A percentile compares a stretch with the other conserved stretches of the same genome.
phyloP scores from a whole-genome alignment of 2,888 invertebrate genomes.

The Drosophila mimica region DNA sequence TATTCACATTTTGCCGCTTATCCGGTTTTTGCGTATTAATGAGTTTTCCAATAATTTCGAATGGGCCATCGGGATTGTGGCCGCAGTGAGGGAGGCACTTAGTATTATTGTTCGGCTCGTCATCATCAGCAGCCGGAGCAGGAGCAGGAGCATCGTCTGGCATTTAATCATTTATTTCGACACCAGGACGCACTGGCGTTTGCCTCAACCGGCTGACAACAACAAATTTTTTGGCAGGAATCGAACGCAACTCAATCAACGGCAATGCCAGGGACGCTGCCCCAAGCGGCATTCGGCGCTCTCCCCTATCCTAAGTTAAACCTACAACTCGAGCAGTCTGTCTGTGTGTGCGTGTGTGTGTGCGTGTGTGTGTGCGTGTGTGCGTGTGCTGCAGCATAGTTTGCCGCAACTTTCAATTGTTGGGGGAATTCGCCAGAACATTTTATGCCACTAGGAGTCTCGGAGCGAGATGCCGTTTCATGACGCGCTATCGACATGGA shows the following conservation, averaged over 20 bases:
- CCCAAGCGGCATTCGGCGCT: constrained; percentile 45
- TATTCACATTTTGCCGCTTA: constrained; percentile 50
- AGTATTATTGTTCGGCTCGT: constrained; percentile 59
- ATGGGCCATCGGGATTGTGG: constrained; percentile 20
- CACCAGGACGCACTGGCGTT: constrained; percentile 37
- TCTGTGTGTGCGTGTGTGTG: constrained; percentile 12
- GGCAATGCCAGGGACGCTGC: constrained; percentile 31
- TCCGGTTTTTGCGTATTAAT: constrained; percentile 63
- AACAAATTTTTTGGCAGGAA: constrained; percentile 17
- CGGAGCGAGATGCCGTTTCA: constrained; percentile 31
- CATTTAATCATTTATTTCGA: constrained; percentile 66
- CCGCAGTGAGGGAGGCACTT: constrained; percentile 42
- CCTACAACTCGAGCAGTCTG: constrained; percentile 2
- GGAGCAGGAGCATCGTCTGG: constrained; percentile 12
- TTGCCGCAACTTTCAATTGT: constrained; percentile 70
- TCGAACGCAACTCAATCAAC: constrained; percentile 61
- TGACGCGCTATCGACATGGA: constrained; percentile 36
- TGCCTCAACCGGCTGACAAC: constrained; percentile 29
- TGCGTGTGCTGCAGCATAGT: constrained; percentile 31
- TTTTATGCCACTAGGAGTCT: constrained; percentile 65
- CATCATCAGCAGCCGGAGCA: constrained; percentile 7
- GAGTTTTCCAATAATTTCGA: constrained; percentile 72
- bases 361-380: constrained; percentile 9
- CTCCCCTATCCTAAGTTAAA: neutral
- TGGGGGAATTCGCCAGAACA: constrained; percentile 68